phyloP scores from a whole-genome alignment of 1,140 invertebrate species.

The Aethina tumida region DNA sequence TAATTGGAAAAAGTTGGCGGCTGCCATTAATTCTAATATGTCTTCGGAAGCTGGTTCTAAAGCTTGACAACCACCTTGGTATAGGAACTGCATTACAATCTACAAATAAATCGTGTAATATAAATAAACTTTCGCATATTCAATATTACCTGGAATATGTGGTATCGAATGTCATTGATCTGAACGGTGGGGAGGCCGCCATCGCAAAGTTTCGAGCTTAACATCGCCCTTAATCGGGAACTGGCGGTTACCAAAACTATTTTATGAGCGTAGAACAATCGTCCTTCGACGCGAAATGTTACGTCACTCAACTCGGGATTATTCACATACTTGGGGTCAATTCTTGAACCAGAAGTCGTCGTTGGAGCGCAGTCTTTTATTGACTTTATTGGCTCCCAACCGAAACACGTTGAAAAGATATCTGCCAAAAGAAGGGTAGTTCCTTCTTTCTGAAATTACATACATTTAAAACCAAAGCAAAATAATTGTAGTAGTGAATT shows the following conservation, averaged over 20 bases:
- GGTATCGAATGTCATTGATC: conserved; percentile 86
- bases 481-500: conserved; percentile 22
- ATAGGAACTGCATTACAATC: conserved; percentile 89
- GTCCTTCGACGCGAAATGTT: conserved; percentile 81
- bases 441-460: conserved; percentile 64
- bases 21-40: conserved; percentile 80
- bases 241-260: conserved; percentile 87
- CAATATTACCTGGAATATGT: conserved; percentile 70
- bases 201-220: conserved; percentile 67
- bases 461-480: no score
- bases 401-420: conserved; percentile 81
- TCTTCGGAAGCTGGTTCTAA: conserved; percentile 69
- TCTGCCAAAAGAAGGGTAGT: conserved; percentile 78
- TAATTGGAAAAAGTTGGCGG: conserved; percentile 85
- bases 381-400: conserved; percentile 72
- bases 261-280: conserved; percentile 90
- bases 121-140: conserved; percentile 12
- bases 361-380: conserved; percentile 61
- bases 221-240: conserved; percentile 74
- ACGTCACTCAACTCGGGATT: conserved; percentile 86
- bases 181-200: conserved; percentile 75
- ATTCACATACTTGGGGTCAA: conserved; percentile 86
- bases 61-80: conserved; percentile 74
- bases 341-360: conserved; percentile 47
- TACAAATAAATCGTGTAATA: conserved; percentile 33